phyloP scores from a whole-genome alignment of 1,140 invertebrate species.

The Drosophila virilis region DNA sequence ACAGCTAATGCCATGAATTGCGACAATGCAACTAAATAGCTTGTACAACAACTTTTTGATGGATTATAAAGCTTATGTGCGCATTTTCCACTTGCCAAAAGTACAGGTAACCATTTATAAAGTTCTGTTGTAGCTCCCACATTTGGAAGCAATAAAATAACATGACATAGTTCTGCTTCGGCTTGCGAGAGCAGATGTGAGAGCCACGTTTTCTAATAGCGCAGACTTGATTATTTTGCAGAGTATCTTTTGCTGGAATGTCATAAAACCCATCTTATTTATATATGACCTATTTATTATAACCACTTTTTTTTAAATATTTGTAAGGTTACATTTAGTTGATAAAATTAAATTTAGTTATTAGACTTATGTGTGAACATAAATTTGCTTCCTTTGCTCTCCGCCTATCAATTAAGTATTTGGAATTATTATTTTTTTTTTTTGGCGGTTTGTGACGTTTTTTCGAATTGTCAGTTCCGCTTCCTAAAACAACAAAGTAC shows the following conservation, averaged over 20 bases:
- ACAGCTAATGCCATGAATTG: conserved; percentile 7
- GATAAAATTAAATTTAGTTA: too few relatives aligned
- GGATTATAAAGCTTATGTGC: conserved; percentile 1
- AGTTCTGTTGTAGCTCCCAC: background rate
- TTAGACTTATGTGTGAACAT: background rate
- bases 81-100: background rate
- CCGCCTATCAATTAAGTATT: background rate
- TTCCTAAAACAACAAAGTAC: conserved; percentile 61
- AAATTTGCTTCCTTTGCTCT: background rate
- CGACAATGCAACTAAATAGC: background rate
- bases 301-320: too few relatives aligned
- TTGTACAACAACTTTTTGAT: background rate
- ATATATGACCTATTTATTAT: too few relatives aligned
- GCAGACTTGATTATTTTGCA: too few relatives aligned
- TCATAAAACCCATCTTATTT: too few relatives aligned
- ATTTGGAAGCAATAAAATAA: background rate
- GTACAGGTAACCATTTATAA: background rate
- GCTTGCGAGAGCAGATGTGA: too few relatives aligned
- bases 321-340: too few relatives aligned
- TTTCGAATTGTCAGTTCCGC: conserved; percentile 60
- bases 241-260: too few relatives aligned
- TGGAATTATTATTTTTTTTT: conserved; percentile 34
- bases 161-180: background rate
- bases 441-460: conserved; percentile 25
- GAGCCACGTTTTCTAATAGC: too few relatives aligned